Conservation (phyloP, 2,888 invertebrate species). For the Drosophila mulleri region DNA sequence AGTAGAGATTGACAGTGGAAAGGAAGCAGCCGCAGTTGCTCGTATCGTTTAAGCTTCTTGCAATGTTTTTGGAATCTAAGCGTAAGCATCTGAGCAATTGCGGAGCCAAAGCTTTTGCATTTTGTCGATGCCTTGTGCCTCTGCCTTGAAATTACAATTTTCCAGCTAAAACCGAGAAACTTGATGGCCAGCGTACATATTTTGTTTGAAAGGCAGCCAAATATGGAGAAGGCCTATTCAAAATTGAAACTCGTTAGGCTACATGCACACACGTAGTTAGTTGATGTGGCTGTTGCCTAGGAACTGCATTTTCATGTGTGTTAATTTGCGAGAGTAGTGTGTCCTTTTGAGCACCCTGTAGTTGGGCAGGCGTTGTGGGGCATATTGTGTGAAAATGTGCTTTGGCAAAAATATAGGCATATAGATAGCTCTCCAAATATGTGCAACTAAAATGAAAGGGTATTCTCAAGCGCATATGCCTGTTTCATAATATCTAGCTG, state of each 20-base stretch:
- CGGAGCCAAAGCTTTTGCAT: conserved; percentile 13
- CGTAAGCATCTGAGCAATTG: conserved; percentile 24
- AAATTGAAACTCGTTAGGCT: conserved; percentile 5
- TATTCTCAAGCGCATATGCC: background rate
- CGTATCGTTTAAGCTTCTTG: conserved; percentile 28
- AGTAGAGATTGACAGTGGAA: conserved; percentile 34
- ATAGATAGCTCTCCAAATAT: too few relatives aligned
- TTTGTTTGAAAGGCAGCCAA: background rate
- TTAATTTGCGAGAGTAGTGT: conserved; percentile 13
- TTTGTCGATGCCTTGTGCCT: background rate
- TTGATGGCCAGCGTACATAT: conserved; percentile 3
- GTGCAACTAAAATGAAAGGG: background rate
- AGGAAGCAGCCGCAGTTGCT: background rate
- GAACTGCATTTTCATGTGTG: background rate
- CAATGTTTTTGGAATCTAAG: conserved; percentile 17
- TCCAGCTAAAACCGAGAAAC: conserved; percentile 1
- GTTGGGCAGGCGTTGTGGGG: background rate
- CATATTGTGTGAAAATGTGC: too few relatives aligned
- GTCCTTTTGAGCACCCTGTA: conserved; percentile 2
- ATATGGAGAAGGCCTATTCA: conserved; percentile 8
- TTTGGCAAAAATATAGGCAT: too few relatives aligned
- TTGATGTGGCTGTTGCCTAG: conserved; percentile 1
- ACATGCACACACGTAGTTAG: conserved; percentile 1
- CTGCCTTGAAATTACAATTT: conserved; percentile 7
- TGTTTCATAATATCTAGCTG: background rate